Percentiles rank a stretch among this genome's conserved stretches.
Evolutionary conservation across 2,113 vertebrate species (phyloP).

Genomic region (Aplodontia rufa): DNA sequence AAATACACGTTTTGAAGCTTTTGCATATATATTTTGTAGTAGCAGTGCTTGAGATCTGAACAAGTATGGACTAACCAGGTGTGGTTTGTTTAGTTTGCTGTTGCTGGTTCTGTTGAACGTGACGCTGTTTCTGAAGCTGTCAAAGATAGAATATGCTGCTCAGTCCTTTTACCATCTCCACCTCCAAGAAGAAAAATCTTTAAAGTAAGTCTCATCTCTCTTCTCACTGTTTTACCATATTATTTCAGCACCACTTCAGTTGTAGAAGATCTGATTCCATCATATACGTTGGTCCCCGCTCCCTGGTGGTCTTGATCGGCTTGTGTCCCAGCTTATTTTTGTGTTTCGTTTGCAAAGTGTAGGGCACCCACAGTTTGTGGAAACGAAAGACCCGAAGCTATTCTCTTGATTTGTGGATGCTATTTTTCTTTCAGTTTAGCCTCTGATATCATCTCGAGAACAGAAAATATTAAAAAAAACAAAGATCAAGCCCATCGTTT

Average conservation of each 20-base stretch:
- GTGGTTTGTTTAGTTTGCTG: slow-evolving; percentile 86
- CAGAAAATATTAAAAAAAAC: slow-evolving; percentile 75
- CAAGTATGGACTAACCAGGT: slow-evolving; percentile 41
- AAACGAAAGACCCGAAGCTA: slow-evolving; percentile 9
- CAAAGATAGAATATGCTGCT: slow-evolving; percentile 94
- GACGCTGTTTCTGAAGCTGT: slow-evolving; percentile 94
- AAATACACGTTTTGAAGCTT: neutral
- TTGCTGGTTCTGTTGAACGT: slow-evolving; percentile 93
- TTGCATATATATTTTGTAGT: neutral
- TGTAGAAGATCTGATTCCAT: slow-evolving; percentile 8
- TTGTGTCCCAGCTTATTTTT: slow-evolving; percentile 16
- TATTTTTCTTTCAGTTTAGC: slow-evolving; percentile 81
- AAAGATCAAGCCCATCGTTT: slow-evolving; percentile 83
- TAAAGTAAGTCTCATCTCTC: slow-evolving; percentile 81
- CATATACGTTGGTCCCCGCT: too few species aligned
- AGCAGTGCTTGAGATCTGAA: neutral
- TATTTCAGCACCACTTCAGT: slow-evolving; percentile 16
- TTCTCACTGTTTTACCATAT: neutral
- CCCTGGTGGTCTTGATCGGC: neutral
- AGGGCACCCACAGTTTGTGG: neutral
- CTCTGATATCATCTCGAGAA: slow-evolving; percentile 78
- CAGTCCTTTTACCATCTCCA: slow-evolving; percentile 90
- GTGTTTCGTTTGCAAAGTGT: slow-evolving; percentile 44
- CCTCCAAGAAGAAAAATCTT: slow-evolving; percentile 83
- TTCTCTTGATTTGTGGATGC: neutral